Evolutionary conservation across 2,113 vertebrate species (phyloP), one percentile per base, ranked within the genome.

Genomic region (Alouatta palliata): DNA sequence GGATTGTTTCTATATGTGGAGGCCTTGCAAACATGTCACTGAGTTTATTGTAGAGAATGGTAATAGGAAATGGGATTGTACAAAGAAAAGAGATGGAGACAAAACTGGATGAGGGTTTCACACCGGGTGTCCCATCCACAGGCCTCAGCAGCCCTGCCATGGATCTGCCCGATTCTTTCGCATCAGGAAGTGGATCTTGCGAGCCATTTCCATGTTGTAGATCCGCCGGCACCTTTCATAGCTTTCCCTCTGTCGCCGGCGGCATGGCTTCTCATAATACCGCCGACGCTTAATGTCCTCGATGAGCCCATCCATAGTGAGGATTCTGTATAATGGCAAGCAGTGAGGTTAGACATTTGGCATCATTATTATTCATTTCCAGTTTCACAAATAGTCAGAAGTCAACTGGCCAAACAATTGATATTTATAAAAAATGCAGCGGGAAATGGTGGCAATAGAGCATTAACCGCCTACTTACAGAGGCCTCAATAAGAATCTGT

Each of bases 251-350:
- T 99, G 99, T 64, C 99, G 98, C 89, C 96, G 98, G 32, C 98
- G 98, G 89, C 98, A 99, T 0, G 99, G 99, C 97, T 99, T 99
- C 98, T 99, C 99, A 0, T 97, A 99, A 97, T 99, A 99, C 0
- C 99, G 99, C 23, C 98, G 97, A 13, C 98, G 98, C 45, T 99
- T 99, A 64, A 99, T 98, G 0, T 98, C 95, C 0, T 99, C 99
- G 2, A 98, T 83, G 13, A 99, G 96, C 11, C 99, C 99, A 4
- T 99, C 99, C 35, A 98, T 97, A 0, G 97, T 91, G 23, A 99
- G 98, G 75, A 99, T 76, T 90, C 97, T 98, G 95, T 54, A 58
- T 17, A 58, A 87, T 87, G 71, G 61, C 54, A 96, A 73, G 87
- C 17, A 76, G 58, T 56, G 14, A 73, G 23, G 79, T 96, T 68